Conservation (phyloP, 2,113 vertebrate genomes). For the Benitochromis conjunctus region DNA sequence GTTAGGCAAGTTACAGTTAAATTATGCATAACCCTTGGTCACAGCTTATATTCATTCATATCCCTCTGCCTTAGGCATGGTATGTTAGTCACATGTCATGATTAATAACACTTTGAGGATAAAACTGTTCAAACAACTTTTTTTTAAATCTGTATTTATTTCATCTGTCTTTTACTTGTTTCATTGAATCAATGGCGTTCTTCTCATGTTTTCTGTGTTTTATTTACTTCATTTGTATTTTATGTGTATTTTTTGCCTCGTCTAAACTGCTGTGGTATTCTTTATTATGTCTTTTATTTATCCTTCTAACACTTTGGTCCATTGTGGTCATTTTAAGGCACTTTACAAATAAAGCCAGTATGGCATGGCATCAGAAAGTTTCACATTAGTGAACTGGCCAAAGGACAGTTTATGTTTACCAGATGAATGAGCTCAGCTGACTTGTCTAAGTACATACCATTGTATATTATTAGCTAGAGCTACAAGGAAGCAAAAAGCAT, state of each 20-base stretch:
- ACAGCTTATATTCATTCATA: not conserved
- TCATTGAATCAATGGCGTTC: not conserved
- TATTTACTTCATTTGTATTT: not conserved
- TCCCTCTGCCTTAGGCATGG: not conserved
- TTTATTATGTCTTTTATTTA: not conserved
- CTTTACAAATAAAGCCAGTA: not conserved
- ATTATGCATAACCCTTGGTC: constrained; percentile 17
- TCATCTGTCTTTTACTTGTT: not conserved
- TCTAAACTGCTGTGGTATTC: not conserved
- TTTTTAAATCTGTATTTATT: not conserved
- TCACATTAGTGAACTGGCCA: not conserved
- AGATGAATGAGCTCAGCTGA: not conserved
- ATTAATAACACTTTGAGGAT: not conserved
- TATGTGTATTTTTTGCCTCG: not conserved
- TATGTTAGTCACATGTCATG: not conserved
- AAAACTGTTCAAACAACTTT: not conserved
- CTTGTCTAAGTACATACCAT: not conserved
- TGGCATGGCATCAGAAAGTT: not conserved
- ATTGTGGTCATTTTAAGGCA: not conserved
- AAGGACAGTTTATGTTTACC: not conserved
- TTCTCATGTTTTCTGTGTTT: not conserved
- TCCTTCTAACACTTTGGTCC: not conserved
- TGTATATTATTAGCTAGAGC: not conserved
- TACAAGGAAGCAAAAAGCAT: not conserved
- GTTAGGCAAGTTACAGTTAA: not conserved